A percentile compares a stretch with the other conserved stretches of the same genome.
phyloP scores from a whole-genome alignment of 2,888 invertebrate genomes.

The Plebejus argus region DNA sequence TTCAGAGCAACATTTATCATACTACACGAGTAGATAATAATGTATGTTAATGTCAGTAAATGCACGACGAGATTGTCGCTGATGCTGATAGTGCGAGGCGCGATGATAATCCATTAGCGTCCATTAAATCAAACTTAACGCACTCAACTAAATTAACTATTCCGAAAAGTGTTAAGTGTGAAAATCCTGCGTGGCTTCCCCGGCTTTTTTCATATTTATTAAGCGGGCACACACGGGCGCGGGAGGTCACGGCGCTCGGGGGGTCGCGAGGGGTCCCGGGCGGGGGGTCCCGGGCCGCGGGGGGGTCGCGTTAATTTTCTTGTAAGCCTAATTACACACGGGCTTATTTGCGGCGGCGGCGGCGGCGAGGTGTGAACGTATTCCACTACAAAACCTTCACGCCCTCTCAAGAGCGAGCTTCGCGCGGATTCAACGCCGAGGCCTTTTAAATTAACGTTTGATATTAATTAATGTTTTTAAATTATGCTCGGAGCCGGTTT shows the following conservation, averaged over 20 bases:
- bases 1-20: too few species aligned
- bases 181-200: background rate
- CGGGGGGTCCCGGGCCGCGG: constrained; percentile 10
- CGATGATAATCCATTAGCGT: constrained; percentile 5
- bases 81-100: background rate
- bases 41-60: background rate
- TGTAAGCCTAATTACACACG: constrained; percentile 72
- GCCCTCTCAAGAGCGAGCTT: constrained; percentile 56
- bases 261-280: background rate
- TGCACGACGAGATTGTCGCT: background rate
- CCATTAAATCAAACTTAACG: constrained; percentile 17
- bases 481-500: constrained; percentile 18
- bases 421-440: constrained; percentile 25
- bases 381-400: constrained; percentile 52
- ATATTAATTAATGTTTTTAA: constrained; percentile 33
- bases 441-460: constrained; percentile 31
- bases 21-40: background rate
- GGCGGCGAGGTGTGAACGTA: constrained; percentile 35
- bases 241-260: background rate
- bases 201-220: constrained; percentile 1
- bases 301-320: constrained; percentile 58
- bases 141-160: constrained; percentile 23
- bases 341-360: constrained; percentile 52
- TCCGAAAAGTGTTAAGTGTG: constrained; percentile 19
- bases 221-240: background rate